Conservation (phyloP, 1,140 invertebrate species). For the Heterodera carotae region DNA sequence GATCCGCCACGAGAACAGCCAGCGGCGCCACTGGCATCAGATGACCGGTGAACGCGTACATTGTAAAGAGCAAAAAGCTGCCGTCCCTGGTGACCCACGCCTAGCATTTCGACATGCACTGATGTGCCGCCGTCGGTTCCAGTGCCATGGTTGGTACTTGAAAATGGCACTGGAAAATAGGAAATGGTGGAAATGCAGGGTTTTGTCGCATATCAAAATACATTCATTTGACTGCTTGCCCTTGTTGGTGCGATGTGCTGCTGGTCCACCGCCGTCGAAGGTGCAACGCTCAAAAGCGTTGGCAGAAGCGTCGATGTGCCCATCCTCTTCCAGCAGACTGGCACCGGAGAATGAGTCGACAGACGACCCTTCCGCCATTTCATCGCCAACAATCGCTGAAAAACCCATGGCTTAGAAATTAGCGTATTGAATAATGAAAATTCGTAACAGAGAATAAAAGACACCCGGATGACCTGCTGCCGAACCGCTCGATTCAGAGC, state of each 20-base stretch:
- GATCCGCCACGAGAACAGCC: slow-evolving; percentile 71
- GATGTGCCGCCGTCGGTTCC: slow-evolving; percentile 4
- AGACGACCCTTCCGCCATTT: not conserved
- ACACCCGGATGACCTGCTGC: not conserved
- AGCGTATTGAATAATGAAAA: no score
- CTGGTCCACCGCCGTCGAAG: not conserved
- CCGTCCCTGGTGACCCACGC: slow-evolving; percentile 70
- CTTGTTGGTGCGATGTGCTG: no score
- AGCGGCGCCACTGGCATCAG: no score
- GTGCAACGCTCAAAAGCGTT: not conserved
- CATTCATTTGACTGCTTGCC: no score
- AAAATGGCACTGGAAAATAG: no score
- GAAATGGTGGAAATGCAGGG: no score
- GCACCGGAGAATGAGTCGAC: slow-evolving; percentile 18
- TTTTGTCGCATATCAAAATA: no score
- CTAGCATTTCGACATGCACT: slow-evolving; percentile 57
- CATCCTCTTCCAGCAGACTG: slow-evolving; percentile 28
- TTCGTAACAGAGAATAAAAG: no score
- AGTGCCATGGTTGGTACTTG: not conserved
- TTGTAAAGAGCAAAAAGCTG: slow-evolving; percentile 84
- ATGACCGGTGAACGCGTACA: slow-evolving; percentile 73
- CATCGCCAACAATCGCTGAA: not conserved
- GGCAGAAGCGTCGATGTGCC: not conserved
- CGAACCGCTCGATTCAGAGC: not conserved
- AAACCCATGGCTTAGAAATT: no score